These are phyloP conservation scores for Ctenodactylus gundi DNA, from an alignment of 2,113 vertebrate genomes.

Conservation along the genomic window DNA sequence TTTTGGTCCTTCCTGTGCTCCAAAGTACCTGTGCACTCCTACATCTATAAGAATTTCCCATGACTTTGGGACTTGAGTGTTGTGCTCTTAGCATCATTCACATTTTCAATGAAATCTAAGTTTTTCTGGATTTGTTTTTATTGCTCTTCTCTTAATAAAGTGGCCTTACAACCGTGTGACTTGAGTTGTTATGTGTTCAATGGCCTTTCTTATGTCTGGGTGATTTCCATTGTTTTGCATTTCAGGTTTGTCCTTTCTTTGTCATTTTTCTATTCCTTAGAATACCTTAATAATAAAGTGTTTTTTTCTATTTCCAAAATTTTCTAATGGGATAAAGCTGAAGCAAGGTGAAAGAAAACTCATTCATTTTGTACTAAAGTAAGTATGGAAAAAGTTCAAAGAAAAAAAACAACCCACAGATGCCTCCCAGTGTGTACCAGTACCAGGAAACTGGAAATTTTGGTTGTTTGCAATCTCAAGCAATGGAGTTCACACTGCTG, in stretches of 20 bases:
- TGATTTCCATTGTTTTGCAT: neutral
- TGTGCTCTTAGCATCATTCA: neutral
- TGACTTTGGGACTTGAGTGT: neutral
- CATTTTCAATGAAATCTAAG: neutral
- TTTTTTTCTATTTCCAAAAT: neutral
- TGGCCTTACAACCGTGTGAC: neutral
- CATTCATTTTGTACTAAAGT: neutral
- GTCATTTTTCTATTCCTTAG: neutral
- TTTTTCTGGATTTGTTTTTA: neutral
- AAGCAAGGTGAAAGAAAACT: neutral
- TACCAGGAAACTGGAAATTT: neutral
- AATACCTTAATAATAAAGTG: neutral
- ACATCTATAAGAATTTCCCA: neutral
- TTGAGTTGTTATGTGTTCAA: accelerated
- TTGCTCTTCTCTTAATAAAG: neutral
- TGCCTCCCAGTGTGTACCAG: neutral
- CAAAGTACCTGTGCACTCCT: neutral
- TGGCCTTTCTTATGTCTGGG: neutral
- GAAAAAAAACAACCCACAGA: neutral
- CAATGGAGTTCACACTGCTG: neutral
- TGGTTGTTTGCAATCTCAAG: neutral
- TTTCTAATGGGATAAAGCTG: neutral
- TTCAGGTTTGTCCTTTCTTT: neutral
- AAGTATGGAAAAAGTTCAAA: neutral
- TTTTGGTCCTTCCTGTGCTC: neutral